These are phyloP conservation scores for Sisyra terminalis DNA, from an alignment of 2,888 invertebrate species.

Conservation along the genomic window DNA sequence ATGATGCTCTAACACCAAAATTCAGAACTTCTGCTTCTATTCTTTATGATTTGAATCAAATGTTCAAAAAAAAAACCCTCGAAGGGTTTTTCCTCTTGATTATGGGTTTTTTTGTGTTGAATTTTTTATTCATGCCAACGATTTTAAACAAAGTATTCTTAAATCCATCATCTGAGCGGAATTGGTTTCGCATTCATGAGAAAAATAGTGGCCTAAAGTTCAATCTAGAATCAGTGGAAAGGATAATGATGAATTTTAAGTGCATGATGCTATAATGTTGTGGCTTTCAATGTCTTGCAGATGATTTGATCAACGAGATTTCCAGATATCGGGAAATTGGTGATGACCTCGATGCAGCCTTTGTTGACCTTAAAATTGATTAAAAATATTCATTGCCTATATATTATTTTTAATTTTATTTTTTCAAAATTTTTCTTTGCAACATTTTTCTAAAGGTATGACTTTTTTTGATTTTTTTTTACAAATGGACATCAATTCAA, in stretches of 20 bases:
- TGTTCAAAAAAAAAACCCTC: no score
- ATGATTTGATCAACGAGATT: slow-evolving; percentile 74
- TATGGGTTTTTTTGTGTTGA: slow-evolving; percentile 2
- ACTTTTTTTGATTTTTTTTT: slow-evolving; percentile 9
- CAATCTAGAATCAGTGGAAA: background rate
- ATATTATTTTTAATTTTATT: background rate
- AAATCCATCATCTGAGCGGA: no score
- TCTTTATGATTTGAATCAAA: no score
- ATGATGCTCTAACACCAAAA: no score
- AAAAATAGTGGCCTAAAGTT: slow-evolving; percentile 3
- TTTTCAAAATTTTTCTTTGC: background rate
- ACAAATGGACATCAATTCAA: no score
- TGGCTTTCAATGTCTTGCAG: slow-evolving; percentile 31
- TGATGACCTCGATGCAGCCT: slow-evolving; percentile 85
- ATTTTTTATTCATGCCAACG: background rate
- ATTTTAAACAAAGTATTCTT: no score
- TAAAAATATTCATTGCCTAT: background rate
- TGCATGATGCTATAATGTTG: background rate
- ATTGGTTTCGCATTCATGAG: no score
- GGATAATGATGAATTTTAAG: background rate
- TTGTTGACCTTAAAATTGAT: slow-evolving; percentile 51
- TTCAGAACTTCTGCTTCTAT: no score
- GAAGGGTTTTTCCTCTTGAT: no score
- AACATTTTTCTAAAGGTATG: slow-evolving; percentile 7
- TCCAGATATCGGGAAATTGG: slow-evolving; percentile 87